Percentiles rank a stretch among this genome's conserved stretches.
phyloP scores from a whole-genome alignment of 2,113 vertebrate genomes.

The Chloropsis cyanopogon region DNA sequence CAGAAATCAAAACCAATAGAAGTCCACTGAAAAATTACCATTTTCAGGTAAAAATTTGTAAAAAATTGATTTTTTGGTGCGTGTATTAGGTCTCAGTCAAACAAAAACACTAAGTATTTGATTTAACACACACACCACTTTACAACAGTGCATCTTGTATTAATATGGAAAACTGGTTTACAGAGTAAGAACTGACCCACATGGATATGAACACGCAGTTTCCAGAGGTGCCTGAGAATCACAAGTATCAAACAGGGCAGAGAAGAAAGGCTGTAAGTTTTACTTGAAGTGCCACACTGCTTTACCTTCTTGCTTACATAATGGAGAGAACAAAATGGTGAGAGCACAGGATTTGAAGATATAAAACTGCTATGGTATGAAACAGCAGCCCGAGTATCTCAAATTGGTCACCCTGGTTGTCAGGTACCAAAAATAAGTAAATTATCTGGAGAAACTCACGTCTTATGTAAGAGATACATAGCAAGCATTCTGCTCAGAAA shows the following conservation, averaged over 20 bases:
- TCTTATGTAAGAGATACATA: background rate
- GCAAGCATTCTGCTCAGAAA: background rate
- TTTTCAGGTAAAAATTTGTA: background rate
- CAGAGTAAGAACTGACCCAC: background rate
- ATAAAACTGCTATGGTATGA: background rate
- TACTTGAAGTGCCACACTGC: background rate
- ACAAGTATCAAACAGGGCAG: accelerated
- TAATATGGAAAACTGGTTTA: background rate
- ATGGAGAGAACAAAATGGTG: background rate
- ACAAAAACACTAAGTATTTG: background rate
- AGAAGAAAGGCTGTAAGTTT: background rate
- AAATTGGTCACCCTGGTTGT: background rate
- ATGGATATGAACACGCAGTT: background rate
- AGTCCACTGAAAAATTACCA: background rate
- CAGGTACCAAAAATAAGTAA: background rate
- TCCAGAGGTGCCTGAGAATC: background rate
- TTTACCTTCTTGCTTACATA: background rate
- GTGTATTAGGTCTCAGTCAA: background rate
- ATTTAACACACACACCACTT: background rate
- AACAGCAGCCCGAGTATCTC: background rate
- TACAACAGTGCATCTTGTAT: no score
- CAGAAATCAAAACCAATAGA: background rate
- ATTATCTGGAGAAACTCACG: background rate
- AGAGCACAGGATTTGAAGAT: background rate
- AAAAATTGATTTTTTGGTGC: background rate